phyloP scores from a whole-genome alignment of 2,797 vertebrate species.

The Sebastes hubbsi region DNA sequence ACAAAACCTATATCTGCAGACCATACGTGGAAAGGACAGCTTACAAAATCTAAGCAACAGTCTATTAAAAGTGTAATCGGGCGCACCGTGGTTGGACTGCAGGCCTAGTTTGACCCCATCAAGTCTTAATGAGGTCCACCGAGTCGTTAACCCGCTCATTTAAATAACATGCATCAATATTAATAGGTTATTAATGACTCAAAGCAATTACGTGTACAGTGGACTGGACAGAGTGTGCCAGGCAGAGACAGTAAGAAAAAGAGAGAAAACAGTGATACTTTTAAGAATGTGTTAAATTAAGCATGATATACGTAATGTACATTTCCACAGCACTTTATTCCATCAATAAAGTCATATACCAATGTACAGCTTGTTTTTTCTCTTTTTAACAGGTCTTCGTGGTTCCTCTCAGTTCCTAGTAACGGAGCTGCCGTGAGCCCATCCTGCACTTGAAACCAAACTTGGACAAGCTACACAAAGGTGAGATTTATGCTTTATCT shows the following conservation, averaged over 20 bases:
- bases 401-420: not conserved
- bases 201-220: slow-evolving; percentile 62
- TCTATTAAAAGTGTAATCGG: slow-evolving; percentile 74
- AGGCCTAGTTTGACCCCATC: slow-evolving; percentile 68
- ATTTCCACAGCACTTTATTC: not conserved
- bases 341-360: not conserved
- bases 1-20: slow-evolving; percentile 36
- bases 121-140: slow-evolving; percentile 71
- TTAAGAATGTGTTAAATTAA: not conserved
- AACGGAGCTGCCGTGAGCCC: not conserved
- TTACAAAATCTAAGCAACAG: slow-evolving; percentile 58
- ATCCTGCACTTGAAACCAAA: not conserved
- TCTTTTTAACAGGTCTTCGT: not conserved
- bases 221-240: slow-evolving; percentile 25
- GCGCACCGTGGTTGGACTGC: slow-evolving; percentile 48
- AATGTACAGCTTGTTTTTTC: not conserved
- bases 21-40: not conserved
- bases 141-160: slow-evolving; percentile 69
- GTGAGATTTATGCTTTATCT: not conserved
- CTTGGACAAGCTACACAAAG: not conserved
- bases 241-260: not conserved
- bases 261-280: not conserved
- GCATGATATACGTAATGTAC: not conserved
- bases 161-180: slow-evolving; percentile 78
- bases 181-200: slow-evolving; percentile 75